phyloP scores from a whole-genome alignment of 2,888 invertebrate species.

The Himalopsyche tibetana region DNA sequence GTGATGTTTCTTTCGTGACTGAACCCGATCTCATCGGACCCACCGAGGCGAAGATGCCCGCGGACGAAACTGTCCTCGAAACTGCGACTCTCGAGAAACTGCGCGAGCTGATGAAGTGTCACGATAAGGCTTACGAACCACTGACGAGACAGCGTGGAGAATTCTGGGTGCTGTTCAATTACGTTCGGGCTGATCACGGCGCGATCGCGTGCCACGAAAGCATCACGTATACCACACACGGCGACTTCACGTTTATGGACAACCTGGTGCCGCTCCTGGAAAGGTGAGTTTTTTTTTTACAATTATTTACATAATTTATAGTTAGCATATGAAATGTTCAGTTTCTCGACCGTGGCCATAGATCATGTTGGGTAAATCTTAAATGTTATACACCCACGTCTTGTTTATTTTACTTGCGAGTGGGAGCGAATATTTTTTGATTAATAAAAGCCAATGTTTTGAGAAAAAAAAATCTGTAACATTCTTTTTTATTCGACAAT shows the following conservation, averaged over 20 bases:
- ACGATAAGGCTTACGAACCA: constrained; percentile 79
- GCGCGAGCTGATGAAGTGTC: constrained; percentile 78
- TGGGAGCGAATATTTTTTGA: background rate
- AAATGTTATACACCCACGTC: background rate
- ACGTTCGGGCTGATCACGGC: constrained; percentile 84
- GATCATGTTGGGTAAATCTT: background rate
- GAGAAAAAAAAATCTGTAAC: background rate
- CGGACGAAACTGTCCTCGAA: constrained; percentile 72
- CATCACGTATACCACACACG: constrained; percentile 94
- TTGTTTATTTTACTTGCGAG: background rate
- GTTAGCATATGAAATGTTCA: too few species aligned
- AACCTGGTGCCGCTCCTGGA: constrained; percentile 90
- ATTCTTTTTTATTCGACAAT: background rate
- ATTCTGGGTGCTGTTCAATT: constrained; percentile 94
- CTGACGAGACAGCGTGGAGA: constrained; percentile 85
- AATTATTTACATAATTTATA: background rate
- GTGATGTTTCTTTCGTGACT: constrained; percentile 36
- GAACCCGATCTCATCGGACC: constrained; percentile 42
- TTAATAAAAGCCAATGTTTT: background rate
- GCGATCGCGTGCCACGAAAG: constrained; percentile 86
- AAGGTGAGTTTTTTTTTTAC: constrained; percentile 73
- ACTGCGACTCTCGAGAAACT: constrained; percentile 72
- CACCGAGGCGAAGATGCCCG: constrained; percentile 32
- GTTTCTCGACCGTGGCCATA: too few species aligned
- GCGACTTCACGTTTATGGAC: constrained; percentile 93